Conservation (phyloP, 2,797 vertebrate genomes). For the Esox lucius region DNA sequence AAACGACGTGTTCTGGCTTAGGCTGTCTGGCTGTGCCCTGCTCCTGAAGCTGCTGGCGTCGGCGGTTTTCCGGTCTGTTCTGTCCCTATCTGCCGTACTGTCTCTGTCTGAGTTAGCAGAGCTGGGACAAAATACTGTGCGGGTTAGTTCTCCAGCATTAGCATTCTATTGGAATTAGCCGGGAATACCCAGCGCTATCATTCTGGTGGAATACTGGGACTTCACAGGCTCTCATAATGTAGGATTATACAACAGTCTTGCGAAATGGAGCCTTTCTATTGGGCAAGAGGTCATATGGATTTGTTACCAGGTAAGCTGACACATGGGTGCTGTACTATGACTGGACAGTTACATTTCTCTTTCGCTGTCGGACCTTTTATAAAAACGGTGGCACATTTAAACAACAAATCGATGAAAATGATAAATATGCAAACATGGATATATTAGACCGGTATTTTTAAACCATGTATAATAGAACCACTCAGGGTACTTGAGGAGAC, state of each 20-base stretch:
- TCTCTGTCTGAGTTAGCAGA: neutral
- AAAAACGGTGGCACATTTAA: neutral
- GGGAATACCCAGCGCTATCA: neutral
- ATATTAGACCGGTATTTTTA: neutral
- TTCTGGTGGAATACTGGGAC: slow-evolving; percentile 30
- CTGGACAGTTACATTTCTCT: neutral
- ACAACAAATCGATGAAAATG: neutral
- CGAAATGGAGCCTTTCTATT: slow-evolving; percentile 54
- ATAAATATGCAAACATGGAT: neutral
- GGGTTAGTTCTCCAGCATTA: neutral
- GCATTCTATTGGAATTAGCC: neutral
- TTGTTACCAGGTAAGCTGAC: slow-evolving; percentile 67
- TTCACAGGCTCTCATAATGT: slow-evolving; percentile 38
- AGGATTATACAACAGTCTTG: slow-evolving; percentile 41
- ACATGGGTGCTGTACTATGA: neutral
- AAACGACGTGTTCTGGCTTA: slow-evolving; percentile 58
- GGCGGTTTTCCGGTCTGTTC: slow-evolving; percentile 55
- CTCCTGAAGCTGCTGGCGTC: slow-evolving; percentile 57
- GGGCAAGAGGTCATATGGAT: slow-evolving; percentile 53
- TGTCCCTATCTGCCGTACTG: neutral
- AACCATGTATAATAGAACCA: no score
- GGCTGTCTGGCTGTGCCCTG: slow-evolving; percentile 57
- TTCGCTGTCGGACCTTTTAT: neutral
- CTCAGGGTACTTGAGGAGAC: no score
- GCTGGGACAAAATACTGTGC: neutral